Evolutionary conservation across 2,113 vertebrate species (phyloP).

Genomic region (Pithys albifrons): DNA sequence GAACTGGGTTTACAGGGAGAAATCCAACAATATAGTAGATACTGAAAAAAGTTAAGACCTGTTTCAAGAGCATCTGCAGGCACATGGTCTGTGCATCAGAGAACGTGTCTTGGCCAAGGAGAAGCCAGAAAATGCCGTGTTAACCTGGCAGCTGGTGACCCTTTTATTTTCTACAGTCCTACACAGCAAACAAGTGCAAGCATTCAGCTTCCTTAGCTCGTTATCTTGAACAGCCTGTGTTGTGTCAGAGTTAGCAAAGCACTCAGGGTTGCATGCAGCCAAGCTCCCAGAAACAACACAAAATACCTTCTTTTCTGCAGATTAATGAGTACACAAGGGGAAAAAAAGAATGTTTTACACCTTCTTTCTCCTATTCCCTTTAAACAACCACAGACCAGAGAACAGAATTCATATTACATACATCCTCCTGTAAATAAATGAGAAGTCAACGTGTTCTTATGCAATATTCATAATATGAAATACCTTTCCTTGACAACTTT

Average conservation of each 20-base stretch:
- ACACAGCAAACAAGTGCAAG: not conserved
- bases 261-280: not conserved
- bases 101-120: not conserved
- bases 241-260: constrained; percentile 7
- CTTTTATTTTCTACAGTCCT: not conserved
- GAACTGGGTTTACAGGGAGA: not conserved
- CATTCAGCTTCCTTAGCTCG: not conserved
- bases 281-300: not conserved
- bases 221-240: constrained; percentile 8
- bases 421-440: not conserved
- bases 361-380: not conserved
- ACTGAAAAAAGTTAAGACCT: not conserved
- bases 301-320: not conserved
- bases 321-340: not conserved
- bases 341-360: not conserved
- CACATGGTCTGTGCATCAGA: not conserved
- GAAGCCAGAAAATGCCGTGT: not conserved
- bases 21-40: not conserved
- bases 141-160: not conserved
- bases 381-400: not conserved
- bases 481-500: not conserved
- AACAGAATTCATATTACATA: not conserved
- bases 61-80: not conserved
- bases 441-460: not conserved
- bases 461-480: not conserved